These are phyloP conservation scores for Lacerta bilineata DNA, from an alignment of 2,797 vertebrate genomes.

Conservation along the genomic window DNA sequence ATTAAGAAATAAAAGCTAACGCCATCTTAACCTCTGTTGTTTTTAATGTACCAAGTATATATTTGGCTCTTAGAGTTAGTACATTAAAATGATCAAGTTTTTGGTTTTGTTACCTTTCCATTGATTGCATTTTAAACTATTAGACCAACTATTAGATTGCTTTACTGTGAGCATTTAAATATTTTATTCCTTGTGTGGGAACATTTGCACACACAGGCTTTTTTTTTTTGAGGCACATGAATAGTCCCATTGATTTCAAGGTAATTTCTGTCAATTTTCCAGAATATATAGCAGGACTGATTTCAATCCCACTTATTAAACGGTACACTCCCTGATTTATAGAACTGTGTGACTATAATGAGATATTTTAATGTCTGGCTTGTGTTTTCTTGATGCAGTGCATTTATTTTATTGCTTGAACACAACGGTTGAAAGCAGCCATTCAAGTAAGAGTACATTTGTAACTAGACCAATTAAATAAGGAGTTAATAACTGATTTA, in stretches of 20 bases:
- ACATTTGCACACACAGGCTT: neutral
- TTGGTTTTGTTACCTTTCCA: constrained; percentile 15
- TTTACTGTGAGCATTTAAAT: constrained; percentile 28
- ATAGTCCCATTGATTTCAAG: constrained; percentile 3
- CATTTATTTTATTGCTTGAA: constrained; percentile 8
- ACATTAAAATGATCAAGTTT: neutral
- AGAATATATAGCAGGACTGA: constrained; percentile 28
- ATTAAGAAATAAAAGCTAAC: constrained; percentile 13
- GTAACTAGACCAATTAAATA: neutral
- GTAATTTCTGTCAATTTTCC: constrained; percentile 34
- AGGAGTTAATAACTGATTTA: neutral
- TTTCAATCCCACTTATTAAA: constrained; percentile 27
- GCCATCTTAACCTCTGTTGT: neutral
- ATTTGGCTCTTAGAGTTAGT: neutral
- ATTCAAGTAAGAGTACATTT: neutral
- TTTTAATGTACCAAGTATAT: neutral
- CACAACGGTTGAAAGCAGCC: neutral
- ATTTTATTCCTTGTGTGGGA: constrained; percentile 7
- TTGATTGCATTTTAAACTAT: neutral
- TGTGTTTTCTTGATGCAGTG: constrained; percentile 16
- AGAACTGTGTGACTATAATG: constrained; percentile 8
- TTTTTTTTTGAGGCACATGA: constrained; percentile 40
- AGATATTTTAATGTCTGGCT: constrained; percentile 15
- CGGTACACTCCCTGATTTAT: constrained; percentile 8
- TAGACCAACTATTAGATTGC: neutral